These are phyloP conservation scores for Neoitamus cyanurus DNA, from an alignment of 2,888 invertebrate species.

Conservation along the genomic window DNA sequence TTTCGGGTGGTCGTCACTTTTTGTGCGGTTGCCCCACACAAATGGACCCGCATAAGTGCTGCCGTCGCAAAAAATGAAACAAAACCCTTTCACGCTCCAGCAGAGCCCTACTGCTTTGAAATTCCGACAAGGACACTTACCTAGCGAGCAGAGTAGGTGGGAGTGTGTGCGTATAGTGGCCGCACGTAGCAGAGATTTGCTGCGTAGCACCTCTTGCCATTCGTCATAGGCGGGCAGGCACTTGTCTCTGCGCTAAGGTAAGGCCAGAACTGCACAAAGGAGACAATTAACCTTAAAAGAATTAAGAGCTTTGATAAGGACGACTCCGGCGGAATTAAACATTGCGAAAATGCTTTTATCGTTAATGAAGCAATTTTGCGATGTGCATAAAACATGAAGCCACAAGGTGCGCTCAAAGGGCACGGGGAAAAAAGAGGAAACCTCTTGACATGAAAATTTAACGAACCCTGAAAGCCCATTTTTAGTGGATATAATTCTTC, in stretches of 20 bases:
- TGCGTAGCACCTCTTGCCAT: not conserved
- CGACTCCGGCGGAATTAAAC: not conserved
- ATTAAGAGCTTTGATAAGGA: not conserved
- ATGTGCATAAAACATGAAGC: not conserved
- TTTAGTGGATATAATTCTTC: not conserved
- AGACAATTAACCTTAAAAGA: not conserved
- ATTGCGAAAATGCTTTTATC: not conserved
- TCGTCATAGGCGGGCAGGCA: not conserved
- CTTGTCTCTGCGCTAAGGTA: not conserved
- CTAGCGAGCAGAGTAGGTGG: not conserved
- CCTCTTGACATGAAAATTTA: slow-evolving; percentile 5
- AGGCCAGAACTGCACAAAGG: not conserved
- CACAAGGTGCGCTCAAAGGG: not conserved
- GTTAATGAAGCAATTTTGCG: not conserved
- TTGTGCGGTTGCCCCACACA: not conserved
- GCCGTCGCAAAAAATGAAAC: not conserved
- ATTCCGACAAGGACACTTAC: not conserved
- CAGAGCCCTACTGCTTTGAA: not conserved
- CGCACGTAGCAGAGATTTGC: not conserved
- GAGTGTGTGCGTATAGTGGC: not conserved
- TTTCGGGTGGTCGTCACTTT: not conserved
- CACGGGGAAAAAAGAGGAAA: not conserved
- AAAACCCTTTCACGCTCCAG: not conserved
- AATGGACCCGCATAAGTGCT: not conserved
- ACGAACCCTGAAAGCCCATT: not conserved